Percentiles rank a stretch among this genome's conserved stretches.
phyloP scores from a whole-genome alignment of 2,113 vertebrate genomes.

The Equus quagga region DNA sequence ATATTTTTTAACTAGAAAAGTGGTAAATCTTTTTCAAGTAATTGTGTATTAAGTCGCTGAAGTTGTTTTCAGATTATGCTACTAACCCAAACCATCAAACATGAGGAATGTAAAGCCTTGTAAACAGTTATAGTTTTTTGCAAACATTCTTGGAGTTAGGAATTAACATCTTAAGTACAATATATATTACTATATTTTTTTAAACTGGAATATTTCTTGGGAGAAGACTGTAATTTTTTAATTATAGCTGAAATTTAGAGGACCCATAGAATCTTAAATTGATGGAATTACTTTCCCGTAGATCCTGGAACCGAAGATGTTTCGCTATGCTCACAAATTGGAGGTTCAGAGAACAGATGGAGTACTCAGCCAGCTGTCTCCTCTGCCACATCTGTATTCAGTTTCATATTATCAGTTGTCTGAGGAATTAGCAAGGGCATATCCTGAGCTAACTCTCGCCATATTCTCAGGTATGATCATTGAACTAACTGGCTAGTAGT shows the following conservation, averaged over 20 bases:
- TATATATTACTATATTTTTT: background rate
- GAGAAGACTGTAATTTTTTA: background rate
- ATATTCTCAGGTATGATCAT: slow-evolving; percentile 95
- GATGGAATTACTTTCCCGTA: slow-evolving; percentile 75
- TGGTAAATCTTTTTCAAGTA: slow-evolving; percentile 28
- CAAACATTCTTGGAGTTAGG: slow-evolving; percentile 30
- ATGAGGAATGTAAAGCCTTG: background rate
- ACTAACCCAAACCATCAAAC: background rate
- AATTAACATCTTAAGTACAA: background rate
- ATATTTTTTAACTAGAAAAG: slow-evolving; percentile 1
- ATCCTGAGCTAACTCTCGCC: slow-evolving; percentile 97
- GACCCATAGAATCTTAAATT: background rate
- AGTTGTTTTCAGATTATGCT: slow-evolving; percentile 5
- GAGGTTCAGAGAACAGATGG: slow-evolving; percentile 96
- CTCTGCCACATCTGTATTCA: slow-evolving; percentile 97
- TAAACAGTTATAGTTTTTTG: background rate
- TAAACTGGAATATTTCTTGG: background rate
- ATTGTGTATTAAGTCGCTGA: background rate
- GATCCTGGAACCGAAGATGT: slow-evolving; percentile 99
- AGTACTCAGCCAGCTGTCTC: slow-evolving; percentile 94
- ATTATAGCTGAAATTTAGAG: slow-evolving; percentile 5
- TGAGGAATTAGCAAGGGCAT: slow-evolving; percentile 97
- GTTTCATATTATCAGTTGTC: slow-evolving; percentile 98
- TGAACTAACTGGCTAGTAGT: background rate
- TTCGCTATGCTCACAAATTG: slow-evolving; percentile 98